Base-by-base conservation (phyloP, 37 sponge, comb jelly and placozoan species). In the Lycopodina hypogea region DNA sequence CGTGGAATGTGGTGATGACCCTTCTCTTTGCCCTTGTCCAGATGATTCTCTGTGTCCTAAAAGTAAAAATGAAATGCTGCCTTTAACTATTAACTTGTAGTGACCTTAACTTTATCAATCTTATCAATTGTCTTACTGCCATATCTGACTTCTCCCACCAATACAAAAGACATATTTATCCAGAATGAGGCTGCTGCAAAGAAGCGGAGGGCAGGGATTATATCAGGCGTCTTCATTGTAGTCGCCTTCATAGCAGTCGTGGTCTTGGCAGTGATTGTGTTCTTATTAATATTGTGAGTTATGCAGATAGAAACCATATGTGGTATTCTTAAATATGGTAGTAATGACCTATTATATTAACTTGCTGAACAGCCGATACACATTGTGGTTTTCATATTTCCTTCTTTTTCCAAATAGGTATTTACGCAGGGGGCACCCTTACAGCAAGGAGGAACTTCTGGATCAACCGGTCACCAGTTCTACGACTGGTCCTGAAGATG, bases 1-100 rank as follows among this genome's bases (percentile, higher is more conserved):
- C 21, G 56, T 63, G 12, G 56, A 7, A n/a, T 88, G 88, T 88
- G 66, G 35, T 18, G 36, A 4, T 0, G 56, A 88, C 3, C 78
- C 88, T 22, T 38, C 42, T 28, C 45, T 40, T 28, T 88, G 88
- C 34, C 73, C 82, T 30, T 88, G 88, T 26, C 77, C 68, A 15
- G 37, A 36, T 1, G 78, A 66, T 53, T 11, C 1, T 15, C 1
- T 9, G 3, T 76, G 62, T 60, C 76, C 61, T 38, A 76, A 58
- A 73, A 17, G 42, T 41, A 70, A 28, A 6, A 59, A 28, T 7
- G 12, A 3, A 45, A 9, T 9, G 48, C 4, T 12, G 8, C 48
- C 9, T 4, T 45, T 9, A 45, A 45, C n/a, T n/a, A n/a, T n/a
- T 45, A 45, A 12, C 8, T 45, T 4, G 9, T 45, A 9, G 9